Base-by-base conservation (phyloP, 2,797 vertebrate species). In the Garrulus glandarius region DNA sequence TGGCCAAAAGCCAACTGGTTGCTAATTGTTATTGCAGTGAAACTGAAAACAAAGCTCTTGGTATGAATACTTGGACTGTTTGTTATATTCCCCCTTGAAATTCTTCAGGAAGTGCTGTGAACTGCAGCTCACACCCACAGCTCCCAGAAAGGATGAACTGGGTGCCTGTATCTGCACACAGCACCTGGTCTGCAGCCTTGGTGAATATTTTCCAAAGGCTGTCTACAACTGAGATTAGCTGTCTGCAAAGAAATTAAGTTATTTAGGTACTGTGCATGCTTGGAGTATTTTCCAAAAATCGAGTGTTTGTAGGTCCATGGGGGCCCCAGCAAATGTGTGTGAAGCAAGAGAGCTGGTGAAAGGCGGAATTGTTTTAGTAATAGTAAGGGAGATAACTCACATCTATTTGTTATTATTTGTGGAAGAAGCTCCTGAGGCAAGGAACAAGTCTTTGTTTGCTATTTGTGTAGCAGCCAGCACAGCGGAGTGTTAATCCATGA, bases 21-120 rank as follows among this genome's bases (percentile, higher is more conserved):
- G 89, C 94, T 98, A 98, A 98, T 97, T 98, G 96, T 98, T 97
- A 97, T 92, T 96, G 95, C 97, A 95, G 89, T 77, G 92, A 96
- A 97, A 95, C 80, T 64, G 93, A 87, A 96, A 96, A 98, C 97
- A 97, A 97, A 96, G 84, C 63, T 82, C 80, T 83, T 77, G 75
- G 34, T 93, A 93, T 97, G 96, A 97, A 96, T 94, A 87, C 92
- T 93, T 92, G 85, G 82, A 84, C 93, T 95, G 84, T 95, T 93
- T 94, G 81, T 95, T 95, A 24, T 59, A 80, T 59, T 90, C 32
- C 61, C 39, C 47, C 91, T 69, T 53, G 92, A 91, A 93, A 85
- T 87, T 84, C 78, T 85, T 67, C 84, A 84, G 94, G 84, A 95
- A 88, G 68, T 89, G 83, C 87, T 57, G 24, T 1, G 7, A 95